Base-by-base conservation (phyloP, 2,888 invertebrate species). In the Pecten maximus region DNA sequence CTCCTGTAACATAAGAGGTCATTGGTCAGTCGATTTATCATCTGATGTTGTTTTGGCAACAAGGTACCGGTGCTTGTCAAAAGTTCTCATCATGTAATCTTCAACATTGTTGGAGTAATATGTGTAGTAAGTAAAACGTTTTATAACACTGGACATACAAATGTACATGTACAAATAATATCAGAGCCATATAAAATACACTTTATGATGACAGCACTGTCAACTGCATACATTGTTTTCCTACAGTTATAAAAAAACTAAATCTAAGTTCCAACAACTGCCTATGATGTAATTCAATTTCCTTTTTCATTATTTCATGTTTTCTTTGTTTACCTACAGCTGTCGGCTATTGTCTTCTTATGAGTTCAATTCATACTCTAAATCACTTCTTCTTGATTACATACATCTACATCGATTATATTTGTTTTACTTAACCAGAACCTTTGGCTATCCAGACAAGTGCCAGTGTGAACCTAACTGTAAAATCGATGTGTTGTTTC, bases 251-350 rank as follows among this genome's bases (percentile, higher is more conserved):
- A 28, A 35, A 1, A 35, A 74, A 28, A 35, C 60, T n/a, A n/a
- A n/a, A n/a, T n/a, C n/a, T n/a, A n/a, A 35, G 35, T 74, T 35
- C 74, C 74, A 74, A 1, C 6, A 23, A 8, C 28, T 74, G 28
- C 8, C 28, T 35, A 28, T 3, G 35, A 35, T 74, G 23, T 74
- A 74, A 35, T 2, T 74, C 28, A 74, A 28, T 28, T 74, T 74
- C 74, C 35, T 35, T 35, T 74, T 74, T 28, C 28, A 6, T 28
- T 8, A 28, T 74, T 74, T 4, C 10, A 15, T 74, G 28, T 28
- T 74, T 74, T 74, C 74, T 74, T 74, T 74, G 74, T 74, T 74
- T 74, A 74, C 74, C 12, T 74, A 74, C 74, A 74, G 35, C 74
- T 74, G 74, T 23, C 35, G 28, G 28, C 74, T 74, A 74, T 74